Evolutionary conservation across 37 sponge, comb jelly and placozoan genomes (phyloP).

Genomic region (Beroe ovata): DNA sequence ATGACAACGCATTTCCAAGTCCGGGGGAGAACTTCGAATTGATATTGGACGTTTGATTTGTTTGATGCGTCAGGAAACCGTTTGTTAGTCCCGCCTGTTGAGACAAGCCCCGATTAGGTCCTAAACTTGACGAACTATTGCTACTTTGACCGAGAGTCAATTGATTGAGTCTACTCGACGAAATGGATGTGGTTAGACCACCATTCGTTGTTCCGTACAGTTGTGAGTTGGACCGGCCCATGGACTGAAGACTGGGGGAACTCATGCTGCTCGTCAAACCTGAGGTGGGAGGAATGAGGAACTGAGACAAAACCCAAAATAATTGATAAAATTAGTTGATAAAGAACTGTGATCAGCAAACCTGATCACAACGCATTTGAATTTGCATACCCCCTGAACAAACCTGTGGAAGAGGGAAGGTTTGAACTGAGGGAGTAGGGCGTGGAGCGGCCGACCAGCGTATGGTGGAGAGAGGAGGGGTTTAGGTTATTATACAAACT

Average conservation of each 20-base stretch:
- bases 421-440: conserved; percentile 64
- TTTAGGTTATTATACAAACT: conserved; percentile 48
- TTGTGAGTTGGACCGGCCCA: conserved; percentile 47
- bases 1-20: neutral
- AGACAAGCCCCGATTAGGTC: conserved; percentile 8
- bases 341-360: neutral
- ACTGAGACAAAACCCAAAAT: no score
- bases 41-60: conserved; percentile 14
- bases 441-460: conserved; percentile 49
- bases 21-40: conserved; percentile 54
- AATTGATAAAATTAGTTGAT: no score
- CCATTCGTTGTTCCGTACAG: conserved; percentile 56
- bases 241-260: neutral
- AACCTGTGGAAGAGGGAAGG: conserved; percentile 45
- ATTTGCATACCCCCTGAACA: neutral
- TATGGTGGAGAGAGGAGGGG: conserved; percentile 50
- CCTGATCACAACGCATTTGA: neutral
- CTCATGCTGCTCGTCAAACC: conserved; percentile 58
- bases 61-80: conserved; percentile 42
- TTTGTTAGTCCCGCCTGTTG: conserved; percentile 35
- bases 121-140: conserved; percentile 31
- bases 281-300: no score
- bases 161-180: conserved; percentile 48
- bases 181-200: neutral
- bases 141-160: conserved; percentile 38